phyloP scores from a whole-genome alignment of 2,888 invertebrate species.

The Ochropacha duplaris region DNA sequence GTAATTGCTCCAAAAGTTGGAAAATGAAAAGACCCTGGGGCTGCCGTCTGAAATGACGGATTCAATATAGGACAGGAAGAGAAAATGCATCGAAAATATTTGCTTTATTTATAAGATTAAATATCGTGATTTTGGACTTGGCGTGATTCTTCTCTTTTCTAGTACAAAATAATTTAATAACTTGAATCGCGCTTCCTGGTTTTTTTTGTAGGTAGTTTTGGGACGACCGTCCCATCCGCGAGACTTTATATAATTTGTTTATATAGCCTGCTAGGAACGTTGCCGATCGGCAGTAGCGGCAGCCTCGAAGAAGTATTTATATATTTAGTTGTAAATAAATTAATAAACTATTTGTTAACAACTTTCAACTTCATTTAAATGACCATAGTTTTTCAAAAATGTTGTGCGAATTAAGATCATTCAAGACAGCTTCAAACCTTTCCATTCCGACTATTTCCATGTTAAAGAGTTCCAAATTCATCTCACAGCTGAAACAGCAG shows the following conservation, averaged over 20 bases:
- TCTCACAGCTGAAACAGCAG: constrained; percentile 34
- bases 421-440: constrained; percentile 8
- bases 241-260: too few relatives aligned
- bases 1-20: constrained; percentile 71
- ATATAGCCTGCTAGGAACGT: too few relatives aligned
- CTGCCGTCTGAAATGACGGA: constrained; percentile 52
- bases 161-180: too few relatives aligned
- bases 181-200: too few relatives aligned
- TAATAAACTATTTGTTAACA: too few relatives aligned
- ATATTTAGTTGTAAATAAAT: too few relatives aligned
- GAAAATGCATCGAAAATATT: constrained; percentile 23
- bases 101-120: not conserved
- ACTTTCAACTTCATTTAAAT: not conserved
- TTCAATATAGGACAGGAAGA: constrained; percentile 44
- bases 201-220: too few relatives aligned
- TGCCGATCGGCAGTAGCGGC: too few relatives aligned
- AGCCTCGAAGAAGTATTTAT: too few relatives aligned
- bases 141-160: not conserved
- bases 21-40: constrained; percentile 56
- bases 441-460: constrained; percentile 25
- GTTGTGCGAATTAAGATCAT: not conserved
- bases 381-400: not conserved
- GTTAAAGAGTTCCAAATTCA: constrained; percentile 39
- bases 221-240: too few relatives aligned
- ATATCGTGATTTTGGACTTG: not conserved